Percentiles rank a stretch among this genome's conserved stretches.
Conservation (phyloP, 1,140 invertebrate species). For the Drosophila bipectinata region DNA sequence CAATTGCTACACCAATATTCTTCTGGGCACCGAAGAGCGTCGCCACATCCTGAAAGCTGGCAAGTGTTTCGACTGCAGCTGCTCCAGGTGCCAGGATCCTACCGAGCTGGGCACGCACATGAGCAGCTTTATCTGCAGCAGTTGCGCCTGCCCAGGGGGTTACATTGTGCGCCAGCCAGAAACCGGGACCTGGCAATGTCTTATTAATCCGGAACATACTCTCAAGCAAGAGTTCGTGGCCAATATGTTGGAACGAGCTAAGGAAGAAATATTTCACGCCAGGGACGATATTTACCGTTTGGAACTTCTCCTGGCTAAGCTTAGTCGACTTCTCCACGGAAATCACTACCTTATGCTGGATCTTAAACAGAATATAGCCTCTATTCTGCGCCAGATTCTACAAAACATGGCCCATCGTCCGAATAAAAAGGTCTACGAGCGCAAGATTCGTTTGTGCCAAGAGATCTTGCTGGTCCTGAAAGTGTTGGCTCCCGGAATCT, state of each 20-base stretch:
- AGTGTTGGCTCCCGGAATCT: constrained; percentile 90
- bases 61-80: constrained; percentile 90
- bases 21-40: constrained; percentile 88
- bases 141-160: constrained; percentile 68
- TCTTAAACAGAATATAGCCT: constrained; percentile 88
- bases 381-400: constrained; percentile 85
- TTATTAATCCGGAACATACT: constrained; percentile 55
- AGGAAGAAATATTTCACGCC: constrained; percentile 80
- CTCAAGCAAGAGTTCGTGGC: constrained; percentile 57
- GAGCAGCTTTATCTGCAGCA: constrained; percentile 87
- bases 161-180: constrained; percentile 54
- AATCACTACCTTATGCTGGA: constrained; percentile 88
- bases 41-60: constrained; percentile 87
- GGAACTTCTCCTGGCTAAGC: constrained; percentile 86
- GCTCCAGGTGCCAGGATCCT: constrained; percentile 87
- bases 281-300: constrained; percentile 83
- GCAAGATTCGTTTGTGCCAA: constrained; percentile 87
- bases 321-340: constrained; percentile 86
- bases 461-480: constrained; percentile 88
- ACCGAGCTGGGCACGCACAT: constrained; percentile 88
- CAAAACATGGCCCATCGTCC: constrained; percentile 85
- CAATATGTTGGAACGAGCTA: constrained; percentile 82
- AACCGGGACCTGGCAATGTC: constrained; percentile 63
- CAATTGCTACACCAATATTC: constrained; percentile 90
- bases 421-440: constrained; percentile 85